Base-by-base conservation (phyloP, 2,113 vertebrate genomes). In the Aphyosemion australe region DNA sequence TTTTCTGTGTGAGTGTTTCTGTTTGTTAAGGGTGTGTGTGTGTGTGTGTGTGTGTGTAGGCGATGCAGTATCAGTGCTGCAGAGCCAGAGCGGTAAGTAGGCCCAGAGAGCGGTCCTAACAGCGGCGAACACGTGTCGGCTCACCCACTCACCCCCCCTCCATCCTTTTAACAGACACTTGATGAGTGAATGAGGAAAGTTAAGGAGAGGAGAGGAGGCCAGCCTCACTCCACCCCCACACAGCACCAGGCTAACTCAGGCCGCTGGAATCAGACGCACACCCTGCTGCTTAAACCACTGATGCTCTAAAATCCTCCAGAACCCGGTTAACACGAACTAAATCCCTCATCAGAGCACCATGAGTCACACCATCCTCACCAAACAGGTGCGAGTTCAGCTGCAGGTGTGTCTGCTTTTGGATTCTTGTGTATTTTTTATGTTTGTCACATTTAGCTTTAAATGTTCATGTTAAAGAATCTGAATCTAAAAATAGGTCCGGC, bases 101-200 rank as follows among this genome's bases (percentile, higher is more conserved):
- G 83, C 63, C 76, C 70, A 67, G 72, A 47, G 74, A 62, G 79
- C 49, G 32, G 69, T 69, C 67, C 20, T 26, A 72, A 60, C 69
- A 56, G 60, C 14, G 72, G 62, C 50, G 77, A 68, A 80, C 78
- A 72, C 41, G 63, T 69, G 76, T 77, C 59, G 57, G 65, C 70
- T 84, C 83, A 83, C 79, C 77, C 75, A 78, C 83, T 72, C 70
- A 56, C 41, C 57, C 65, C 52, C 68, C 80, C 70, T 80, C 69
- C 49, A 47, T 65, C 59, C 59, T 83, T 74, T 88, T 71, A 84
- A 78, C 62, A 61, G 60, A 83, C 78, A 72, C 85, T 84, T 49
- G 64, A 86, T 67, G 51, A 78, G 79, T 64, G 68, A 78, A 84
- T 70, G 79, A 80, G 62, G 65, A 69, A 79, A 69, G 76, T 77